Evolutionary conservation across 2,888 invertebrate species (phyloP).

Genomic region (Pyrochroa serraticornis): DNA sequence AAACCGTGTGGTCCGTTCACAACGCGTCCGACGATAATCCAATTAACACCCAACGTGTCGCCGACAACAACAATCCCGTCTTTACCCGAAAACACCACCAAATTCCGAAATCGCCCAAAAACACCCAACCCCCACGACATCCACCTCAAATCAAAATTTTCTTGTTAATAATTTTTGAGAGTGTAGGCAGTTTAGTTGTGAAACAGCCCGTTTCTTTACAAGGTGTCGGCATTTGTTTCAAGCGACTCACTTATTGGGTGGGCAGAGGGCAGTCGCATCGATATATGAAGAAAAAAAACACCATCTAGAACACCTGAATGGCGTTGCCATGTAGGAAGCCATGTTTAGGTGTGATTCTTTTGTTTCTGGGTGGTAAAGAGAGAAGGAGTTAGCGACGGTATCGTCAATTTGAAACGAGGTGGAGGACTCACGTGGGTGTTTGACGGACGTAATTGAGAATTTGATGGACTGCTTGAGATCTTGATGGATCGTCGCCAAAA

Average conservation of each 20-base stretch:
- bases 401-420: conserved; percentile 10
- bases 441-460: conserved; percentile 51
- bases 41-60: no score
- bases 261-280: conserved; percentile 55
- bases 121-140: no score
- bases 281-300: conserved; percentile 49
- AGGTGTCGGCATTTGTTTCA: conserved; percentile 55
- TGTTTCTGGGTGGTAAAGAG: conserved; percentile 57
- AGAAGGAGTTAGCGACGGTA: conserved; percentile 35
- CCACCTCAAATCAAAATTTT: no score
- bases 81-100: no score
- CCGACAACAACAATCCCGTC: not conserved
- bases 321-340: conserved; percentile 57
- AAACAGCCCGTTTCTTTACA: conserved; percentile 43
- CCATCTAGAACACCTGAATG: conserved; percentile 56
- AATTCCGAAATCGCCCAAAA: no score
- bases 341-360: conserved; percentile 55
- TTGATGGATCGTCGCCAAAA: conserved; percentile 33
- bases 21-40: conserved; percentile 9
- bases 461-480: conserved; percentile 47
- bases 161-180: no score
- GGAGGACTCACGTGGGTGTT: conserved; percentile 33
- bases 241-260: conserved; percentile 56
- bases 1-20: conserved; percentile 45
- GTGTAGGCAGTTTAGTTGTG: conserved; percentile 12